Evolutionary conservation across 2,113 vertebrate genomes (phyloP), one percentile per base, ranked within the genome.

Genomic region (Malurus cyaneus): DNA sequence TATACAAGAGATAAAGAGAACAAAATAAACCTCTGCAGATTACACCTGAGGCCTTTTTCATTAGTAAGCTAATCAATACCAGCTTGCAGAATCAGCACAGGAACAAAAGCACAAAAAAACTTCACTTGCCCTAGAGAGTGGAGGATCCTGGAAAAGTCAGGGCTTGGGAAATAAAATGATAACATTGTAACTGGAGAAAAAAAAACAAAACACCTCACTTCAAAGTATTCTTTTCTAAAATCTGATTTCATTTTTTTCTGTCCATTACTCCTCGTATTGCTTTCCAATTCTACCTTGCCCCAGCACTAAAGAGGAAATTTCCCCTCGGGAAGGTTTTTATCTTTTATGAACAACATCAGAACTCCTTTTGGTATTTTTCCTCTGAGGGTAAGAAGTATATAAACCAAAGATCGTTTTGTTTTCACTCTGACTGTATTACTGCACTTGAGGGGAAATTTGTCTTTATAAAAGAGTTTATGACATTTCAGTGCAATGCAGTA

Each of bases 371-470:
- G 74, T 93, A 88, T 93, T 94, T 96, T 95, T 94, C 93, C 93
- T 96, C 80, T 87, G 93, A 96, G 95, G 89, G 50, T 86, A 92
- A 88, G 84, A 94, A 92, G 69, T 88, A 87, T 92, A 95, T 91
- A 95, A 97, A 96, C 83, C 88, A 93, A 95, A 83, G 91, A 96
- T 95, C 41, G 0, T 77, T 95, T 95, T 96, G 89, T 96, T 96
- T 96, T 94, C n/a, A 44, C 50, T 80, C 84, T 95, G 92, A 94
- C 94, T 95, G 80, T 89, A 89, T 96, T 95, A 95, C 78, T 94
- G 71, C 89, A 92, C 95, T 94, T 88, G 96, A 94, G 95, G 89
- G 96, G 66, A 94, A 95, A 95, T 96, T 96, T 95, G 81, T 96
- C 95, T 97, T 96, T 95, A 88, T 95, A 94, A 95, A 82, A 94